Base-by-base conservation (phyloP, 1,140 invertebrate species). In the Teleopsis dalmanni region DNA sequence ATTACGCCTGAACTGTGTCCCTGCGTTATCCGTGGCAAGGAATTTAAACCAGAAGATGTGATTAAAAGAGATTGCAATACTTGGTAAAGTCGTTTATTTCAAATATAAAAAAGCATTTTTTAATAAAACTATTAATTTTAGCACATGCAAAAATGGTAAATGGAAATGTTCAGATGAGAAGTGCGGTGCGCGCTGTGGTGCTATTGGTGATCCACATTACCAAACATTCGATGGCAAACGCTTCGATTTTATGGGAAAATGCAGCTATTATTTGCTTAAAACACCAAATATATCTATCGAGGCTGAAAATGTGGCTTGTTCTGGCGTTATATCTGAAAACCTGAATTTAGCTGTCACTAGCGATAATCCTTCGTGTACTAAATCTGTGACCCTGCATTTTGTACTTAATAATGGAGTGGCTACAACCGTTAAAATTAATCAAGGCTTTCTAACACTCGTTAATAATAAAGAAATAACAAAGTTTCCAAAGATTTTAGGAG, bases 201-300 rank as follows among this genome's bases (percentile, higher is more conserved):
- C 85, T 0, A 76, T 89, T 16, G 91, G 91, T 0, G 90, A 93
- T 74, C 90, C 91, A 4, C 91, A 95, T 72, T 95, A 92, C 69
- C 79, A 79, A 19, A 95, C 90, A 0, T 95, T 94, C 62, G 91
- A 94, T 70, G 89, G 89, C 0, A 81, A 79, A 47, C 76, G 78
- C 8, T 94, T 81, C 63, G 83, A 92, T 67, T 94, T 92, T 65
- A 91, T 91, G 85, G 90, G 90, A 9, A 82, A 84, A 51, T 95
- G 91, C 70, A 81, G 82, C 0, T 94, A 94, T 62, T 85, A 87
- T 59, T 65, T 95, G 34, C 71, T 92, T 1, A 81, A 84, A 55
- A 70, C 74, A 0, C 58, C 74, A 0, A 79, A 85, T 54, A 78
- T 85, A 54, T 81, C 80, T 1, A 76, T 94, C 19, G 83, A 88